A percentile compares a stretch with the other conserved stretches of the same genome.
These are phyloP conservation scores for Hirtodrosophila duncani DNA, from an alignment of 2,888 invertebrate species.

Conservation along the genomic window DNA sequence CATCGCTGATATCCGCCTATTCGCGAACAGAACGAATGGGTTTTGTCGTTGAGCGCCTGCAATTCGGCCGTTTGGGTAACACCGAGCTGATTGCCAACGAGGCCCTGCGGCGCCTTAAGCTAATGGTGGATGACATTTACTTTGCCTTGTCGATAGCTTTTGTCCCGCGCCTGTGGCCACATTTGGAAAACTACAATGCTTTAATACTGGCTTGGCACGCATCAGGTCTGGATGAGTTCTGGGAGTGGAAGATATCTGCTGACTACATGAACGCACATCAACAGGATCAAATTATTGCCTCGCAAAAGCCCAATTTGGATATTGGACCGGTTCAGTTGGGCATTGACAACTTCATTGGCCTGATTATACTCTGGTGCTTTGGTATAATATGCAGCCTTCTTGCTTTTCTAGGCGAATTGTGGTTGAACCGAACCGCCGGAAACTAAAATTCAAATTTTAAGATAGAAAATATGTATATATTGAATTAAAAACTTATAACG, in stretches of 20 bases:
- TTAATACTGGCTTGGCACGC: constrained; percentile 81
- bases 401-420: constrained; percentile 54
- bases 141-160: constrained; percentile 82
- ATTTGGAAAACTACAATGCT: constrained; percentile 80
- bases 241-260: constrained; percentile 80
- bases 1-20: constrained; percentile 66
- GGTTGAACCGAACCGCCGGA: constrained; percentile 9
- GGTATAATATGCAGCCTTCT: constrained; percentile 58
- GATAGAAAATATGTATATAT: too few relatives aligned
- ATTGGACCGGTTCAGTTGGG: constrained; percentile 59
- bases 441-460: too few relatives aligned
- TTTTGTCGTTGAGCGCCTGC: constrained; percentile 82
- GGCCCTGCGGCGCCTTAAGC: constrained; percentile 80
- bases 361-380: constrained; percentile 65
- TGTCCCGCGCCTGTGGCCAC: constrained; percentile 82
- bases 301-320: constrained; percentile 46
- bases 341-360: constrained; percentile 67
- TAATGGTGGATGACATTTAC: constrained; percentile 84
- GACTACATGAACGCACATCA: constrained; percentile 56
- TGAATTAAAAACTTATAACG: too few relatives aligned
- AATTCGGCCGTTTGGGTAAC: constrained; percentile 83
- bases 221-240: constrained; percentile 82
- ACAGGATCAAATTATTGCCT: constrained; percentile 62
- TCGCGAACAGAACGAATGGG: constrained; percentile 80
- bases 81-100: constrained; percentile 82